Evolutionary conservation across 1,140 invertebrate genomes (phyloP), one percentile per base, ranked within the genome.

Genomic region (Platorchestia sp.): DNA sequence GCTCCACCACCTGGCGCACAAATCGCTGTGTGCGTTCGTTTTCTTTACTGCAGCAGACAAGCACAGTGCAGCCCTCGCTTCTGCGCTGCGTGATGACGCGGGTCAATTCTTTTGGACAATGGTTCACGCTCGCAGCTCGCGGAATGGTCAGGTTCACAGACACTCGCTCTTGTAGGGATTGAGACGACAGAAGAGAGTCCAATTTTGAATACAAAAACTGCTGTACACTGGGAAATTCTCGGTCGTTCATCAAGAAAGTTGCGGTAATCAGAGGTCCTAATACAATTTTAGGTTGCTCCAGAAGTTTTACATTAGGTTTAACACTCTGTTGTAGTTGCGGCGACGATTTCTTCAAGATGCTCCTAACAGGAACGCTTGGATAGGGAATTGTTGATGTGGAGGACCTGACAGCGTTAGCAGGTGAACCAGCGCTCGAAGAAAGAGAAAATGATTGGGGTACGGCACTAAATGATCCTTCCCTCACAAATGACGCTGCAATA

Each of bases 151-250:
- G 36, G 43, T 22, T 45, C 0, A 93, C 91, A 40, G 91, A 93
- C 36, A 93, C 45, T 45, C 45, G 7, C 45, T 93, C 44, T 44
- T 93, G 91, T 3, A 93, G 91, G 3, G 91, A 93, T 40, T 45
- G 41, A n/a, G 91, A 0, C 10, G 91, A 93, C 91, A 93, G 44
- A 7, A 93, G 45, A 27, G 43, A 45, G 40, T 42, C 14, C 19
- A n/a, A 10, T 27, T 45, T n/a, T 44, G 91, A 93, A n/a, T 45
- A 45, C 6, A 93, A n/a, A 44, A 45, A 93, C 6, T 47, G 91
- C 43, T 93, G 43, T 16, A 93, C 91, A 19, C 40, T 44, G 40
- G 91, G 91, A 45, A 93, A 47, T 93, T 93, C 91, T 44, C 91
- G 5, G 19, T 93, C 91, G 36, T 93, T 93, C 45, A 93, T 45